These are phyloP conservation scores for Marcusenius ussheri DNA, from an alignment of 2,113 vertebrate genomes.

Conservation along the genomic window DNA sequence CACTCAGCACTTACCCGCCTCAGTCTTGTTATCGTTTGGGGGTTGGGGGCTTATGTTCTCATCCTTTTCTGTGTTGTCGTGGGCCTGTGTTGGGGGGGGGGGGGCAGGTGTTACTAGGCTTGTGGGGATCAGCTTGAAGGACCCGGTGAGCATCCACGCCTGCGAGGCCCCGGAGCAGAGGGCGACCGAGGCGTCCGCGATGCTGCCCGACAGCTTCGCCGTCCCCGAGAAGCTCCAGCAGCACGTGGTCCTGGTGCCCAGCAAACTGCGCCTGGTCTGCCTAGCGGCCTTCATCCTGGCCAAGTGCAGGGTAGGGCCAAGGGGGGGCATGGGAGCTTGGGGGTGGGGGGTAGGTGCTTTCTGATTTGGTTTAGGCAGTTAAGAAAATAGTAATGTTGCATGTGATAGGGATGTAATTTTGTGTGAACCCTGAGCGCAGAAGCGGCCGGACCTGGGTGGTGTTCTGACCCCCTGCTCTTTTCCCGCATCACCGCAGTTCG, in stretches of 20 bases:
- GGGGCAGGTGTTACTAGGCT: conserved; percentile 70
- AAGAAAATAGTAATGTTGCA: neutral
- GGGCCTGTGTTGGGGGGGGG: neutral
- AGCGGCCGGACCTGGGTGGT: neutral
- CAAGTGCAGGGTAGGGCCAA: conserved; percentile 72
- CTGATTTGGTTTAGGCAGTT: neutral
- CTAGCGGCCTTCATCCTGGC: conserved; percentile 83
- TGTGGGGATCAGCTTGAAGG: conserved; percentile 72
- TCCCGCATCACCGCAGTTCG: conserved; percentile 56
- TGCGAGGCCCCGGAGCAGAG: conserved; percentile 45
- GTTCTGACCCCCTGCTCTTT: neutral
- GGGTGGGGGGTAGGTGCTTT: neutral
- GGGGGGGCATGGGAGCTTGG: neutral
- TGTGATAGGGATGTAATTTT: neutral
- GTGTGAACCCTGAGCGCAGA: neutral
- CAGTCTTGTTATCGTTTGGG: neutral
- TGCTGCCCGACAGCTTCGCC: conserved; percentile 62
- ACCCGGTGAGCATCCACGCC: conserved; percentile 69
- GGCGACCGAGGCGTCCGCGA: neutral
- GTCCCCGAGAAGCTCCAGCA: conserved; percentile 76
- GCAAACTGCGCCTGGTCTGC: conserved; percentile 83
- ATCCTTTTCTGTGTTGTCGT: conserved; percentile 11
- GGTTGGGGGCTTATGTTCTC: neutral
- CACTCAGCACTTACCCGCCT: neutral
- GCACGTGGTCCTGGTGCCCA: conserved; percentile 77